Base-by-base conservation (phyloP, 2,113 vertebrate genomes). In the Acinonyx jubatus region DNA sequence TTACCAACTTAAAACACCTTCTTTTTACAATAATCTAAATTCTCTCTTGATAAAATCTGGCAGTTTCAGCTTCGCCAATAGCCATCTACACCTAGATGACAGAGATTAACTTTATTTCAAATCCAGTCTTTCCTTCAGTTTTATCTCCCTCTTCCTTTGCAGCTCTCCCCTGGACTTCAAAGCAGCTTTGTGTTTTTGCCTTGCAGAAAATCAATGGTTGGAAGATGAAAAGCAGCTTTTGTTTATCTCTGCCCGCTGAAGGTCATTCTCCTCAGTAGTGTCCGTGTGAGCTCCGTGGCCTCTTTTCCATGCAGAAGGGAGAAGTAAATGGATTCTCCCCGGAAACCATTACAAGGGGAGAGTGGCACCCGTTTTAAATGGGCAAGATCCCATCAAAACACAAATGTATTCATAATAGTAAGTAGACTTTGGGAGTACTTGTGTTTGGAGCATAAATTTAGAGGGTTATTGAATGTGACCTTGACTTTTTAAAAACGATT, bases 201-300 rank as follows among this genome's bases (percentile, higher is more conserved):
- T 92, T 78, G 83, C 82, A 71, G 21, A 45, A 93, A 96, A 98
- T 96, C 95, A 96, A 63, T 2, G 11, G 50, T 10, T 55, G 74
- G 78, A 79, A 90, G 97, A 97, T 97, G 97, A 96, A 97, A 95
- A 94, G 93, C 95, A 5, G 31, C 57, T 61, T 48, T 85, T 91
- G 68, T 92, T 98, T 96, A 91, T 97, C 94, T 97, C 94, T 3
- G 25, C 89, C 31, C 3, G 65, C 90, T 92, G 96, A 98, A 96
- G 97, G 97, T 96, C 97, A 91, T 78, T 74, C 57, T 10, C 4
- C 86, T 76, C 73, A 7, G 50, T 1, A 78, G 90, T 66, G 29
- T 29, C 79, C 3, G 19, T 80, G 82, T 13, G 21, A 19, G 93
- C 83, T 13, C 78, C n/a, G 7, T 36, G 63, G 74, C 71, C 57